Conservation (phyloP, 1,140 invertebrate species). For the Polypedilum vanderplanki region DNA sequence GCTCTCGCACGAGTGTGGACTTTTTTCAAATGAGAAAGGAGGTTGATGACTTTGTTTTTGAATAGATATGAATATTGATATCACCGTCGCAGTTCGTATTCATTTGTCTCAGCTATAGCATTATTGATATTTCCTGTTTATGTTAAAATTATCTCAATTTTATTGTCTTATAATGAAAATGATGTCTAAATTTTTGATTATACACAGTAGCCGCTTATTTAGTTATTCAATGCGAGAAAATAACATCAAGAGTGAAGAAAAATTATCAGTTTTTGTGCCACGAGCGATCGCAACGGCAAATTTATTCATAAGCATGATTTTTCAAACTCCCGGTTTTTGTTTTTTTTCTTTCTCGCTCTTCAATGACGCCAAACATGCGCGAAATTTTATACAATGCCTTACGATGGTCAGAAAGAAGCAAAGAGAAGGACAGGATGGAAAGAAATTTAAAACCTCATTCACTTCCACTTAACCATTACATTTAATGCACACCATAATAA, state of each 20-base stretch:
- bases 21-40: background rate
- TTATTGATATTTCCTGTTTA: too few relatives aligned
- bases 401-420: background rate
- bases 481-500: background rate
- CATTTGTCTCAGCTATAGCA: too few relatives aligned
- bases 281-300: constrained; percentile 1
- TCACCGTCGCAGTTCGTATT: too few relatives aligned
- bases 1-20: background rate
- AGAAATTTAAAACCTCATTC: constrained; percentile 11
- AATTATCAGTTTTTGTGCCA: constrained; percentile 13
- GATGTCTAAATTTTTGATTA: too few relatives aligned
- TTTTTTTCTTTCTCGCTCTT: too few relatives aligned
- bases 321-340: background rate
- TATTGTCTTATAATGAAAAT: too few relatives aligned
- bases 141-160: too few relatives aligned
- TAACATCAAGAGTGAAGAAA: background rate
- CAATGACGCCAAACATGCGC: constrained; percentile 1
- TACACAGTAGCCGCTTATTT: too few relatives aligned
- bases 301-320: background rate
- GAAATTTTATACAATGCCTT: background rate
- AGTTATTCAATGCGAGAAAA: too few relatives aligned
- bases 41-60: background rate
- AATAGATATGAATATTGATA: too few relatives aligned
- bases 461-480: constrained; percentile 17
- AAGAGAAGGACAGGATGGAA: constrained; percentile 15